Evolutionary conservation across 2,888 invertebrate genomes (phyloP).

Genomic region (Synergus itoensis): DNA sequence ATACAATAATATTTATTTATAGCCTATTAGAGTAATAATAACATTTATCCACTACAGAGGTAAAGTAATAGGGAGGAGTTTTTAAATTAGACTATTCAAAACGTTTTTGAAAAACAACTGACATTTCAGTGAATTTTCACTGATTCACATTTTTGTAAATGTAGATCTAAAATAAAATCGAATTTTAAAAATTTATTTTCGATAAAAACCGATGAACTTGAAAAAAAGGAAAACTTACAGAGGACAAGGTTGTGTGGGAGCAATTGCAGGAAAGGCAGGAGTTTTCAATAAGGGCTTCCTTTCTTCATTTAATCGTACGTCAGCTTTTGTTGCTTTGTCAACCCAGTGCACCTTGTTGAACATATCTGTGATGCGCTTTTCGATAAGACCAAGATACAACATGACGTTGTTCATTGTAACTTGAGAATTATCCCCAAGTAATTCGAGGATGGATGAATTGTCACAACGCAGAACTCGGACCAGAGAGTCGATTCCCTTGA

Average conservation of each 20-base stretch:
- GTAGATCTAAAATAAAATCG: too few relatives aligned
- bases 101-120: too few relatives aligned
- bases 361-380: slow-evolving; percentile 85
- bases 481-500: slow-evolving; percentile 78
- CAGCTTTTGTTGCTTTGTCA: slow-evolving; percentile 69
- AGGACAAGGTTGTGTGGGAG: slow-evolving; percentile 79
- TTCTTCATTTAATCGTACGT: slow-evolving; percentile 70
- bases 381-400: slow-evolving; percentile 90
- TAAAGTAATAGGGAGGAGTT: too few relatives aligned
- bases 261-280: slow-evolving; percentile 73
- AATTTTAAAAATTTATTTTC: too few relatives aligned
- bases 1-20: too few relatives aligned
- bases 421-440: slow-evolving; percentile 86
- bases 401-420: slow-evolving; percentile 88
- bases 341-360: slow-evolving; percentile 80
- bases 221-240: slow-evolving; percentile 73
- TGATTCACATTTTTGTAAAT: too few relatives aligned
- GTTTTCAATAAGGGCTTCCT: slow-evolving; percentile 71
- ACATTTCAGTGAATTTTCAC: too few relatives aligned
- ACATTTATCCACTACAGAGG: too few relatives aligned
- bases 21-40: too few relatives aligned
- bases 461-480: slow-evolving; percentile 85
- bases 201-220: neutral
- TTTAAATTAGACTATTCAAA: too few relatives aligned
- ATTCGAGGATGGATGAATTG: slow-evolving; percentile 85